Evolutionary conservation across 2,888 invertebrate species (phyloP).

Genomic region (Mimas tiliae): DNA sequence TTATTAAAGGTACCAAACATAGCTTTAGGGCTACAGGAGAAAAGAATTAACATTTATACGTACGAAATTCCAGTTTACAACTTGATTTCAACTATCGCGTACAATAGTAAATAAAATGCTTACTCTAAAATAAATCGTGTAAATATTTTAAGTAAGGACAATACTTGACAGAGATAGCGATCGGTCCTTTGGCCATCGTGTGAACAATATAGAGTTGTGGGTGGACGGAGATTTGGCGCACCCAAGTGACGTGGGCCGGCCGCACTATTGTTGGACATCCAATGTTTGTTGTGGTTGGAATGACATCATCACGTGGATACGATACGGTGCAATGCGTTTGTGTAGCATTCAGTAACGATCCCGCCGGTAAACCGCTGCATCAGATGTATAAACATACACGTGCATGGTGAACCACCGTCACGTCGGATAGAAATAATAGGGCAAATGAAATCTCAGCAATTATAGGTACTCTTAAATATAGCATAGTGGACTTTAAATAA

Average conservation of each 20-base stretch:
- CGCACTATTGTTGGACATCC: slow-evolving; percentile 60
- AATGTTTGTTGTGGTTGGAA: slow-evolving; percentile 40
- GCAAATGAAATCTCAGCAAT: slow-evolving; percentile 1
- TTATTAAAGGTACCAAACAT: background rate
- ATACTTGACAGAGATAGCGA: slow-evolving; percentile 2
- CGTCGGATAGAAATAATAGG: background rate
- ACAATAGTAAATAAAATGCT: background rate
- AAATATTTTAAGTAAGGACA: background rate
- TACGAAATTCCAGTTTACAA: background rate
- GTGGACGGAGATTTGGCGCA: slow-evolving; percentile 60
- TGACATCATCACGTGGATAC: slow-evolving; percentile 62
- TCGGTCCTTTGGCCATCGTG: slow-evolving; percentile 10
- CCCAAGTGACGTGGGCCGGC: slow-evolving; percentile 61
- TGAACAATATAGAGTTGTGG: slow-evolving; percentile 39
- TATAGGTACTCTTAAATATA: background rate
- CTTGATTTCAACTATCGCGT: background rate
- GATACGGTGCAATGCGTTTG: slow-evolving; percentile 56
- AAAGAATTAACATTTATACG: background rate
- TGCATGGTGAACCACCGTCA: no score
- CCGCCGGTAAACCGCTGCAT: slow-evolving; percentile 5
- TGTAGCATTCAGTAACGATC: background rate
- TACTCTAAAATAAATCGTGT: slow-evolving; percentile 6
- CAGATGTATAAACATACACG: slow-evolving; percentile 1
- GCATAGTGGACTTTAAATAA: background rate
- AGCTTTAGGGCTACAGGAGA: background rate